These are phyloP conservation scores for Caenorhabditis virilis DNA, from an alignment of 2,888 invertebrate genomes.

Conservation along the genomic window DNA sequence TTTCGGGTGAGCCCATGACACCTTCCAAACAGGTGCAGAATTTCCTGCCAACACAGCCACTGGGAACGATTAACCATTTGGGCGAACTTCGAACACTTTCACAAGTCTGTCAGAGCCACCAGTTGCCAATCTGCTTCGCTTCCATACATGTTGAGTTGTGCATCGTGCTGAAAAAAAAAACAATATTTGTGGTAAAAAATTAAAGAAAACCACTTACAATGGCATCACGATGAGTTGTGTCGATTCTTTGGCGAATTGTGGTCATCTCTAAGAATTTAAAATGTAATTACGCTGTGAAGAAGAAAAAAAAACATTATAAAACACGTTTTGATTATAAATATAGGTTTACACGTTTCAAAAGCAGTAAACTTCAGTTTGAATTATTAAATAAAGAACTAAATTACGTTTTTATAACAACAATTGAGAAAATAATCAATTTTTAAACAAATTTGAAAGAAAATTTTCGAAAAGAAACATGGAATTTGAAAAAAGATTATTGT, in stretches of 20 bases:
- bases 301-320: too few relatives aligned
- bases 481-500: too few relatives aligned
- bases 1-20: constrained; percentile 97
- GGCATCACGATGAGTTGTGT: constrained; percentile 98
- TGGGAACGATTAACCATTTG: constrained; percentile 85
- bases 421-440: too few relatives aligned
- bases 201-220: constrained; percentile 77
- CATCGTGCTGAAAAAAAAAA: constrained; percentile 79
- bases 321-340: too few relatives aligned
- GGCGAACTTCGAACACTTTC: constrained; percentile 86
- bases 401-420: too few relatives aligned
- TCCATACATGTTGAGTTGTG: constrained; percentile 96
- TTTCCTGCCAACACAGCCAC: constrained; percentile 89
- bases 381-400: too few relatives aligned
- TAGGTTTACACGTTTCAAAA: too few relatives aligned
- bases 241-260: constrained; percentile 87
- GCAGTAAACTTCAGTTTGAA: too few relatives aligned
- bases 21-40: constrained; percentile 84
- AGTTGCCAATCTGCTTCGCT: constrained; percentile 90
- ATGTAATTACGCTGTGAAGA: too few relatives aligned
- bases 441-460: too few relatives aligned
- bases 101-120: constrained; percentile 97
- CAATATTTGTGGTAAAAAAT: background rate
- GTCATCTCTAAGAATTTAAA: constrained; percentile 73
- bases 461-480: too few relatives aligned